phyloP scores from a whole-genome alignment of 2,113 vertebrate species.

The Chlorocebus sabaeus region DNA sequence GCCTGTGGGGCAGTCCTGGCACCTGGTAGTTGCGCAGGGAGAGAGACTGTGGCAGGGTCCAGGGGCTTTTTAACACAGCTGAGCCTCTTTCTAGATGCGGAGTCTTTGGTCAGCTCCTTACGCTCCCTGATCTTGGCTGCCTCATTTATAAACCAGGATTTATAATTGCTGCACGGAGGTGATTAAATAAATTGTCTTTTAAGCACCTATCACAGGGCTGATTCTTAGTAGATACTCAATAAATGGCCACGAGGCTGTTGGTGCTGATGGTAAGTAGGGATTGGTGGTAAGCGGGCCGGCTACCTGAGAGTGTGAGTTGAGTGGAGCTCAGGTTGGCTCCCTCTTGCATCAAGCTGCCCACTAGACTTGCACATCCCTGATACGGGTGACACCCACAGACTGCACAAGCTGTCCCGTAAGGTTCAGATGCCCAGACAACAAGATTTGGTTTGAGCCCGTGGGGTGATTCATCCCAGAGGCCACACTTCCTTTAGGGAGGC shows the following conservation, averaged over 20 bases:
- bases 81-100: no score
- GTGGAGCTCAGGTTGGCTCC: not conserved
- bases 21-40: fast-evolving
- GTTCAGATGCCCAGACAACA: not conserved
- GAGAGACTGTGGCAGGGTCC: not conserved
- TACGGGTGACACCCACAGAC: no score
- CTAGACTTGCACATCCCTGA: not conserved
- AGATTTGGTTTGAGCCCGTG: fast-evolving
- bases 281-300: not conserved
- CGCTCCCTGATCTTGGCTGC: fast-evolving
- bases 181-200: fast-evolving
- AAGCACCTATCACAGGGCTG: not conserved
- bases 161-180: no score
- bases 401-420: fast-evolving
- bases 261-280: not conserved
- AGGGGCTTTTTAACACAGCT: not conserved
- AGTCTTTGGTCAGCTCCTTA: not conserved
- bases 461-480: not conserved
- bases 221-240: not conserved
- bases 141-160: not conserved
- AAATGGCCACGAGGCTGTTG: fast-evolving
- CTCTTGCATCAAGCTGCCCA: fast-evolving
- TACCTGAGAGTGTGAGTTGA: fast-evolving
- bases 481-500: not conserved
- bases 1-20: not conserved